Percentiles rank a stretch among this genome's conserved stretches.
Evolutionary conservation across 2,797 vertebrate species (phyloP).

Genomic region (Carapus acus): DNA sequence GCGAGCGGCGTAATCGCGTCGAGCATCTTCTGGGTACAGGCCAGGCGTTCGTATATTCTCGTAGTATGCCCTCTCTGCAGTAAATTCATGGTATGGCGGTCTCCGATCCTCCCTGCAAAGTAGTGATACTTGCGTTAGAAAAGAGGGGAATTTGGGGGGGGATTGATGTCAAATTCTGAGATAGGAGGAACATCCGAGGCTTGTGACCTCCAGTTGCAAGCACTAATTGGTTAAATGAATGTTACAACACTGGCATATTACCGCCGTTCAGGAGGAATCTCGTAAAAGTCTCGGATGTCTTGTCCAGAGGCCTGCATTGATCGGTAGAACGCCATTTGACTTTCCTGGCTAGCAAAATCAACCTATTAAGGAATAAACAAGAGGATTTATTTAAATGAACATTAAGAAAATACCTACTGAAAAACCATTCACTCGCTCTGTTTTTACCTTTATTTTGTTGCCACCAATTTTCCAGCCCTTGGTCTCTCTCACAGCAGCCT

Average conservation of each 20-base stretch:
- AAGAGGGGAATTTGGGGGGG: not conserved
- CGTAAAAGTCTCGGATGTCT: constrained; percentile 97
- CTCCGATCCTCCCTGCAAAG: constrained; percentile 87
- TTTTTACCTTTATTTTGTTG: constrained; percentile 95
- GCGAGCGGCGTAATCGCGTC: constrained; percentile 88
- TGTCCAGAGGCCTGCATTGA: constrained; percentile 98
- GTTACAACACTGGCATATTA: constrained; percentile 37
- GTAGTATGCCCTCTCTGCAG: constrained; percentile 90
- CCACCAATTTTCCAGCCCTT: constrained; percentile 99
- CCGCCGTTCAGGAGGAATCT: constrained; percentile 92
- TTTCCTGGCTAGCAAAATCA: constrained; percentile 99
- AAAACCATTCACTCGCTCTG: not conserved
- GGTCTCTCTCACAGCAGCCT: constrained; percentile 97
- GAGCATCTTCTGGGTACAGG: constrained; percentile 88
- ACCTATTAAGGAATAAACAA: constrained; percentile 74
- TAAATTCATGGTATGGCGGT: constrained; percentile 89
- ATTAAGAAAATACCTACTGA: not conserved
- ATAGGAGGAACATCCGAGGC: no score
- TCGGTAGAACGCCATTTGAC: constrained; percentile 96
- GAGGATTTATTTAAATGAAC: not conserved
- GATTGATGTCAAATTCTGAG: no score
- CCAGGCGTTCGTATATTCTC: constrained; percentile 87
- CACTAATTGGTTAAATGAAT: not conserved
- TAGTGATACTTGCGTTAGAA: constrained; percentile 8
- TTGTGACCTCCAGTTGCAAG: no score